A percentile compares a stretch with the other conserved stretches of the same genome.
These are phyloP conservation scores for Heterodera filipjevi DNA, from an alignment of 2,888 invertebrate species.

Conservation along the genomic window DNA sequence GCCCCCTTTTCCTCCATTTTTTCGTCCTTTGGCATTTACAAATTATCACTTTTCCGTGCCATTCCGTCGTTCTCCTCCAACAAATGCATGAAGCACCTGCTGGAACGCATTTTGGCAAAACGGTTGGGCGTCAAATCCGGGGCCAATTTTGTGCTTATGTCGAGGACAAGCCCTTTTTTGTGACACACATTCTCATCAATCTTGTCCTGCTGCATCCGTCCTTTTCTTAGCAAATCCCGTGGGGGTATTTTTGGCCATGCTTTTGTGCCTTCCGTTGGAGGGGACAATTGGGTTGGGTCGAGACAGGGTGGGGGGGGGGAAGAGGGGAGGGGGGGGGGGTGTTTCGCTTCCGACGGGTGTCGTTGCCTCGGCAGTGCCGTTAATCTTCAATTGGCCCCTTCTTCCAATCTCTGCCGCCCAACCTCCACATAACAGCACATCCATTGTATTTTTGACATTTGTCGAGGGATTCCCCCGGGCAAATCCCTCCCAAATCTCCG, in stretches of 20 bases:
- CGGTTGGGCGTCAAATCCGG: neutral
- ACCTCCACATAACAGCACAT: neutral
- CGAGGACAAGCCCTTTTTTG: neutral
- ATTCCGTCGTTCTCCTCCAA: neutral
- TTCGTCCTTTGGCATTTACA: neutral
- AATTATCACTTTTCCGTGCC: neutral
- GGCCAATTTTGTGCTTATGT: neutral
- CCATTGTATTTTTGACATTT: constrained; percentile 3
- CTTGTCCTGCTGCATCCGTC: neutral
- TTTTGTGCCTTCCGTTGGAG: neutral
- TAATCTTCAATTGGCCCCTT: constrained; percentile 17
- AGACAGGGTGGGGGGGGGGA: too few relatives aligned
- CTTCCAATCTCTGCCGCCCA: neutral
- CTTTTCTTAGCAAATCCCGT: neutral
- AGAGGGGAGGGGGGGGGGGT: too few relatives aligned
- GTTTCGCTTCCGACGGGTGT: neutral
- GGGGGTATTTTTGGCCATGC: constrained; percentile 4
- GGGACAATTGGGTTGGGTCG: neutral
- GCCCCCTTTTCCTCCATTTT: neutral
- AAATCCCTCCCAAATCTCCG: neutral
- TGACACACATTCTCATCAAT: neutral
- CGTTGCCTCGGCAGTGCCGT: neutral
- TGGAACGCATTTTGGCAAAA: constrained; percentile 27
- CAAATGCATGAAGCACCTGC: constrained; percentile 27
- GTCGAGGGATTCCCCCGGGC: neutral